Conservation (phyloP, 2,888 invertebrate genomes). For the Mesochorus sp. region DNA sequence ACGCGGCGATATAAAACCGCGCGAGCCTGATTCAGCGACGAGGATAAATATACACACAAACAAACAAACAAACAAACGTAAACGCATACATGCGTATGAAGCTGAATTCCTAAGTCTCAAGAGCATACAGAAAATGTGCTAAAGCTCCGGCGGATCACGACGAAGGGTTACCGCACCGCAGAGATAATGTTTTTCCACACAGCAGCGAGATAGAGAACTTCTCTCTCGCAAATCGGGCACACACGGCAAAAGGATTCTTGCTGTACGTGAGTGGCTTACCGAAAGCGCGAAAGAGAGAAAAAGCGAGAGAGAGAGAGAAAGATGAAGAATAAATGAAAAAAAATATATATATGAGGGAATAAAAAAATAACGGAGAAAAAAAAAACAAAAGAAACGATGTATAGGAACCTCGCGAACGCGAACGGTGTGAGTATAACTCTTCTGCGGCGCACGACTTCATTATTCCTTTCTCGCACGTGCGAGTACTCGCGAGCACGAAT, state of each 20-base stretch:
- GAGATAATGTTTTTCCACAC: too few species aligned
- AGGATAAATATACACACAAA: constrained; percentile 4
- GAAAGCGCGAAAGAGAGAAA: constrained; percentile 7
- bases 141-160: too few species aligned
- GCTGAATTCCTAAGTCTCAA: constrained; percentile 27
- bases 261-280: constrained; percentile 70
- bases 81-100: not conserved
- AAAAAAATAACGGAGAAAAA: constrained; percentile 14
- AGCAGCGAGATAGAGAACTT: too few species aligned
- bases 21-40: constrained; percentile 39
- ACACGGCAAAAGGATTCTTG: constrained; percentile 69
- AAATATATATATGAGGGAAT: not conserved
- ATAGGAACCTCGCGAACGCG: constrained; percentile 21
- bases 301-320: constrained; percentile 20
- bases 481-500: constrained; percentile 69
- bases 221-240: constrained; percentile 72
- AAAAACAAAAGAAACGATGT: not conserved
- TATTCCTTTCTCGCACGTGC: constrained; percentile 74
- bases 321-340: not conserved
- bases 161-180: too few species aligned
- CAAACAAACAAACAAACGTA: not conserved
- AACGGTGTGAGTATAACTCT: constrained; percentile 28
- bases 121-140: not conserved
- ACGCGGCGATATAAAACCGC: constrained; percentile 35
- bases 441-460: constrained; percentile 70